phyloP scores from a whole-genome alignment of 2,797 vertebrate species.

The Staurois parvus region DNA sequence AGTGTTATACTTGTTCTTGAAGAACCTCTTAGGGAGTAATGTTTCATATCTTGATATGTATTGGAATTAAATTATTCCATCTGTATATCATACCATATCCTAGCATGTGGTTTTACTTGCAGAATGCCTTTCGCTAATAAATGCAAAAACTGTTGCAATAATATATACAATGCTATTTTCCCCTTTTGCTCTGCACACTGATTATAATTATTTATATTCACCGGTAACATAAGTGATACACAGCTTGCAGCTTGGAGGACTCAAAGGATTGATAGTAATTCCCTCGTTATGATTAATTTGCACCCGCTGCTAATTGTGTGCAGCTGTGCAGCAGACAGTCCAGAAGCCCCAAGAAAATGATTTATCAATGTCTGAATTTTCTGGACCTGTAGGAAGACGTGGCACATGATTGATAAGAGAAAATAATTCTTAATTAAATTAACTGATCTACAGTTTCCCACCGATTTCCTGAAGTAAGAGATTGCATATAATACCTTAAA shows the following conservation, averaged over 20 bases:
- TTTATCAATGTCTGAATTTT: conserved; percentile 33
- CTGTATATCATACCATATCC: too few species aligned
- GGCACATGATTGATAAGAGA: conserved; percentile 20
- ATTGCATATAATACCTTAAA: too few species aligned
- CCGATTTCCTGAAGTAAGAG: too few species aligned
- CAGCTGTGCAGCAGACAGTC: conserved; percentile 19
- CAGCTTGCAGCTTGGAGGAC: conserved; percentile 5
- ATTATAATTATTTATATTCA: neutral
- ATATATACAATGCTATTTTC: too few species aligned
- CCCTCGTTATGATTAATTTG: conserved; percentile 35
- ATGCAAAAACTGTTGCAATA: too few species aligned
- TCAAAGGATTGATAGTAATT: conserved; percentile 10
- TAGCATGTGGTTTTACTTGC: too few species aligned
- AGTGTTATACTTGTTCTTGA: too few species aligned
- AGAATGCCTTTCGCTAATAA: too few species aligned
- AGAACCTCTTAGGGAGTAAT: too few species aligned
- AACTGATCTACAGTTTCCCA: neutral
- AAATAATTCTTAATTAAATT: conserved; percentile 38
- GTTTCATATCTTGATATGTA: too few species aligned
- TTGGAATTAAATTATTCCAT: too few species aligned
- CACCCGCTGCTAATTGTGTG: conserved; percentile 32
- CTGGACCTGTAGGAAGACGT: conserved; percentile 1
- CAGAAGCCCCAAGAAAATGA: neutral
- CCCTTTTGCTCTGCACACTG: neutral
- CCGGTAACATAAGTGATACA: conserved; percentile 18